Evolutionary conservation across 2,888 invertebrate genomes (phyloP).

Genomic region (Poecilobothrus nobilitatus): DNA sequence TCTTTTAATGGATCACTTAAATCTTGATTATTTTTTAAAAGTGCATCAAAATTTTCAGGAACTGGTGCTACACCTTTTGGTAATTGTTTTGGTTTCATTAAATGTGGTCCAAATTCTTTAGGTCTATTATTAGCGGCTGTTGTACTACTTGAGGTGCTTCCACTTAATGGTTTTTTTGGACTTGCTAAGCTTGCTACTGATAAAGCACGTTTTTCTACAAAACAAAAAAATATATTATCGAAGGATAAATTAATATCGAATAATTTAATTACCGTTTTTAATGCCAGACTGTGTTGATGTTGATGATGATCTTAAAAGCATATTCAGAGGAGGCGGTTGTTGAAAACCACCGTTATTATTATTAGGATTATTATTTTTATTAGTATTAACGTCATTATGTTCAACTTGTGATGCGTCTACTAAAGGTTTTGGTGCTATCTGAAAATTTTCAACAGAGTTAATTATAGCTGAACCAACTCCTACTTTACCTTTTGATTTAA

Average conservation of each 20-base stretch:
- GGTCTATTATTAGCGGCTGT: conserved; percentile 26
- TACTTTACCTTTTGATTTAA: conserved; percentile 7
- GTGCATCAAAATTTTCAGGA: conserved; percentile 38
- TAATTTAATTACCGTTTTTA: neutral
- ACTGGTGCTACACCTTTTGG: conserved; percentile 40
- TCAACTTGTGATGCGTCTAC: conserved; percentile 13
- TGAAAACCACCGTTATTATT: conserved; percentile 20
- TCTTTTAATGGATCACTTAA: conserved; percentile 31
- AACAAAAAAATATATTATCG: too few species aligned
- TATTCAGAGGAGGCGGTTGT: conserved; percentile 29
- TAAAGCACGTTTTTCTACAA: conserved; percentile 25
- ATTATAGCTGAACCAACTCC: conserved; percentile 28
- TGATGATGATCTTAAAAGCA: conserved; percentile 14
- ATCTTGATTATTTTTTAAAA: conserved; percentile 31
- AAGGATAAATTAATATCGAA: too few species aligned
- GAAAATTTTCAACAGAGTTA: conserved; percentile 47
- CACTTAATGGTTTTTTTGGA: conserved; percentile 31
- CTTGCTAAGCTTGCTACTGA: conserved; percentile 31
- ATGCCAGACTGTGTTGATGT: conserved; percentile 11
- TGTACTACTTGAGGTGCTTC: conserved; percentile 32
- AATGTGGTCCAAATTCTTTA: conserved; percentile 23
- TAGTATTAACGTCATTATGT: conserved; percentile 16
- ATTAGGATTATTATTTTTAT: conserved; percentile 11
- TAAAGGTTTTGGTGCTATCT: conserved; percentile 39
- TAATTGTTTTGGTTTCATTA: conserved; percentile 32